These are phyloP conservation scores for Lynx canadensis DNA, from an alignment of 2,113 vertebrate species.

Conservation along the genomic window DNA sequence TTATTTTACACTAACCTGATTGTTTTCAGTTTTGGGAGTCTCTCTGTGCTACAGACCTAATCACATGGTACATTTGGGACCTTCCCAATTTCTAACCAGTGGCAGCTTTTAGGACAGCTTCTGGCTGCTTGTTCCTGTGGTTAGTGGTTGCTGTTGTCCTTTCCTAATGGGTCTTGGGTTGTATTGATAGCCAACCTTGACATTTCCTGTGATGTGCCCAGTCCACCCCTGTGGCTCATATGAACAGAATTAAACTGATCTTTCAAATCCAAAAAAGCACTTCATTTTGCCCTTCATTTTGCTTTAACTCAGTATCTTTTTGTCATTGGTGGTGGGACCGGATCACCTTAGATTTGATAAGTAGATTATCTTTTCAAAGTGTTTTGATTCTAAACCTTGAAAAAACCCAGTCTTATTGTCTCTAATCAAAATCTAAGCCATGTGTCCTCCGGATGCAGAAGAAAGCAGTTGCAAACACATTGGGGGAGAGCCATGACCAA, in stretches of 20 bases:
- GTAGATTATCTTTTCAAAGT: neutral
- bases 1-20: slow-evolving; percentile 27
- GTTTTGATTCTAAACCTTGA: slow-evolving; percentile 8
- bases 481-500: neutral
- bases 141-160: neutral
- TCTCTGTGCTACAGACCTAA: neutral
- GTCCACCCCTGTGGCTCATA: neutral
- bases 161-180: neutral
- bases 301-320: slow-evolving; percentile 11
- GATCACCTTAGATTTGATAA: neutral
- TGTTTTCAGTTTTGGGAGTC: neutral
- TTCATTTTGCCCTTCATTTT: slow-evolving; percentile 26
- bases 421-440: neutral
- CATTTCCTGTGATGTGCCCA: neutral
- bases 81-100: neutral
- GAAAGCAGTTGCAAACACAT: neutral
- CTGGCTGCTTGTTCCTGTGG: neutral
- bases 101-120: neutral
- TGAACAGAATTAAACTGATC: neutral
- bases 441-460: neutral
- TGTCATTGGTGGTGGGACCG: neutral
- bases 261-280: slow-evolving; percentile 12
- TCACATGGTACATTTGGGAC: fast-evolving
- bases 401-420: neutral
- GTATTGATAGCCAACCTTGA: neutral